These are phyloP conservation scores for Platynereis dumerilii DNA, from an alignment of 2,888 invertebrate genomes.

Conservation along the genomic window DNA sequence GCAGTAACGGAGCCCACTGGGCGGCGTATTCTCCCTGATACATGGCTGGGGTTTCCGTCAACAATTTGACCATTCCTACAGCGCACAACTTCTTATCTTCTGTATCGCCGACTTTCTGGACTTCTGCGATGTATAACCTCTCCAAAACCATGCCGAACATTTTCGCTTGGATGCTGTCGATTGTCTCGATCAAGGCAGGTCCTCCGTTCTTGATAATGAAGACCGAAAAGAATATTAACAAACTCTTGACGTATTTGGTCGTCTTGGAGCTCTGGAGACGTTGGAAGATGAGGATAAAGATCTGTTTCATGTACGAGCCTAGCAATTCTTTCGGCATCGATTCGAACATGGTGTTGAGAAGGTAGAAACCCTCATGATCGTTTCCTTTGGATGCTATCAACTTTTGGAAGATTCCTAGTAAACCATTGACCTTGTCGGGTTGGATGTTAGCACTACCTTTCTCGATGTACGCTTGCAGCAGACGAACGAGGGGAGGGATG, in stretches of 20 bases:
- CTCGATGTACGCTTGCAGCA: conserved; percentile 85
- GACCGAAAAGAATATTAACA: not conserved
- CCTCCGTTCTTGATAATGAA: conserved; percentile 70
- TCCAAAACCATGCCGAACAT: conserved; percentile 97
- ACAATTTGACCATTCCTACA: conserved; percentile 84
- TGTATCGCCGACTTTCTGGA: conserved; percentile 83
- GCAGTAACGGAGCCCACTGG: conserved; percentile 65
- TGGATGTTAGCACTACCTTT: conserved; percentile 75
- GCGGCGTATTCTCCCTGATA: conserved; percentile 72
- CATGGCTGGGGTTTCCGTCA: conserved; percentile 78
- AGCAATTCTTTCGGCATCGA: conserved; percentile 79
- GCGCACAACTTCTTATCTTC: conserved; percentile 90
- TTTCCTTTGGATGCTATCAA: conserved; percentile 92
- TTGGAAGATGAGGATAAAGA: conserved; percentile 91
- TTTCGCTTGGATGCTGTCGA: conserved; percentile 86
- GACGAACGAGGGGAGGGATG: conserved; percentile 89
- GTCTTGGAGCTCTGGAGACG: conserved; percentile 92
- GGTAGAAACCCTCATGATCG: conserved; percentile 94
- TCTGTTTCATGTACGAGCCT: conserved; percentile 80
- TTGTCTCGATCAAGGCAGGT: conserved; percentile 74
- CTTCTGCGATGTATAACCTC: conserved; percentile 82
- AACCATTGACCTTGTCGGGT: conserved; percentile 56
- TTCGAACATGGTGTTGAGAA: conserved; percentile 85
- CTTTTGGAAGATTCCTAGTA: conserved; percentile 95
- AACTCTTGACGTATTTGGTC: conserved; percentile 85